Conservation (phyloP, 1,140 invertebrate genomes). For the Triops longicaudatus region DNA sequence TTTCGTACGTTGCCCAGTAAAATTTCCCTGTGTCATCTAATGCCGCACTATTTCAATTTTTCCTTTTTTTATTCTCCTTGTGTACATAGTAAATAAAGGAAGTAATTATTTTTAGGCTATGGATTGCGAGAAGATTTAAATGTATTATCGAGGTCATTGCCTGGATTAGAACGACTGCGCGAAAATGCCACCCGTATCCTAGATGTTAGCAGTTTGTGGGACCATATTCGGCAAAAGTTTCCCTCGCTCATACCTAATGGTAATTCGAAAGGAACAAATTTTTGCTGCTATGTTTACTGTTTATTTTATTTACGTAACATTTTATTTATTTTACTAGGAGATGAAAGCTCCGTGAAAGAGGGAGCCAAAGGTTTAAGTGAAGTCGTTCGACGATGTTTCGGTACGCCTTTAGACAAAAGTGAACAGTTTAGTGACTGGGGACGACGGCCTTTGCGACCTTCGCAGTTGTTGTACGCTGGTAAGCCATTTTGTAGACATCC, state of each 20-base stretch:
- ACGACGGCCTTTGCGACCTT: conserved; percentile 58
- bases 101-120: conserved; percentile 43
- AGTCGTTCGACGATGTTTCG: conserved; percentile 61
- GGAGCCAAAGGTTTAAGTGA: conserved; percentile 49
- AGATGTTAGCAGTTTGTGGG: conserved; percentile 48
- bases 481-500: conserved; percentile 27
- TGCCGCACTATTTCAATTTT: no score
- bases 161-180: conserved; percentile 43
- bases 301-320: no score
- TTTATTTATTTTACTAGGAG: not conserved
- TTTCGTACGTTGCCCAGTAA: not conserved
- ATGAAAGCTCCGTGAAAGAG: conserved; percentile 9
- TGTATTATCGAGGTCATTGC: conserved; percentile 47
- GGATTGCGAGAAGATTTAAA: conserved; percentile 48
- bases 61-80: no score
- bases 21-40: no score
- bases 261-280: not conserved
- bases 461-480: conserved; percentile 71
- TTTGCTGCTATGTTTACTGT: no score
- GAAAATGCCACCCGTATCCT: conserved; percentile 42
- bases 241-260: conserved; percentile 44
- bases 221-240: conserved; percentile 42
- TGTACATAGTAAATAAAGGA: no score
- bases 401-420: conserved; percentile 61
- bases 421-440: conserved; percentile 87